phyloP scores from a whole-genome alignment of 2,888 invertebrate species.

The Leptura quadrifasciata region DNA sequence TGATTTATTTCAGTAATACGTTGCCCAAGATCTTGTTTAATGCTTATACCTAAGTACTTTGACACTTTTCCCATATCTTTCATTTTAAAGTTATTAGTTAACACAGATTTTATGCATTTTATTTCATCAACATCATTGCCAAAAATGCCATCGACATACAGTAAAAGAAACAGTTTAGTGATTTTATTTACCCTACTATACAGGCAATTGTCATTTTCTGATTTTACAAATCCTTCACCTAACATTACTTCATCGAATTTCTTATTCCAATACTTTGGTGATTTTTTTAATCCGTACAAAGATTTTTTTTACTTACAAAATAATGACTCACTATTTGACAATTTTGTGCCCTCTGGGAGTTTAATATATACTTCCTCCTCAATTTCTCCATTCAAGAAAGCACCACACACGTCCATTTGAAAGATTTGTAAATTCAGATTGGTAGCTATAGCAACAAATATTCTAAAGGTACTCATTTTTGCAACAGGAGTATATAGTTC shows the following conservation, averaged over 20 bases:
- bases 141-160: slow-evolving; percentile 46
- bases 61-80: slow-evolving; percentile 40
- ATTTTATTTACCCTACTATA: slow-evolving; percentile 28
- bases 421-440: slow-evolving; percentile 36
- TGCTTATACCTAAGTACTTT: slow-evolving; percentile 32
- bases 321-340: slow-evolving; percentile 32
- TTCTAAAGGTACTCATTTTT: slow-evolving; percentile 76
- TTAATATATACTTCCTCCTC: slow-evolving; percentile 53
- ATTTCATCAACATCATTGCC: slow-evolving; percentile 37
- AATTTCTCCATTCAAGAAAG: slow-evolving; percentile 55
- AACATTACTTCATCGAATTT: slow-evolving; percentile 49
- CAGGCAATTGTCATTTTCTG: slow-evolving; percentile 50
- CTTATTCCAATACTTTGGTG: slow-evolving; percentile 53
- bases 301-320: slow-evolving; percentile 53
- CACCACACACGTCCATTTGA: slow-evolving; percentile 56
- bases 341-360: slow-evolving; percentile 44
- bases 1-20: slow-evolving; percentile 5
- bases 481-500: slow-evolving; percentile 15
- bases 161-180: slow-evolving; percentile 42
- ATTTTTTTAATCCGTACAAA: slow-evolving; percentile 55
- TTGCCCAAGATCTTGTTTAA: slow-evolving; percentile 26
- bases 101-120: slow-evolving; percentile 42
- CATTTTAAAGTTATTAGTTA: slow-evolving; percentile 32
- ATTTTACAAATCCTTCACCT: slow-evolving; percentile 44
- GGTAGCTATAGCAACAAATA: slow-evolving; percentile 54